Conservation (phyloP, 2,113 vertebrate species). For the Macaca nemestrina region DNA sequence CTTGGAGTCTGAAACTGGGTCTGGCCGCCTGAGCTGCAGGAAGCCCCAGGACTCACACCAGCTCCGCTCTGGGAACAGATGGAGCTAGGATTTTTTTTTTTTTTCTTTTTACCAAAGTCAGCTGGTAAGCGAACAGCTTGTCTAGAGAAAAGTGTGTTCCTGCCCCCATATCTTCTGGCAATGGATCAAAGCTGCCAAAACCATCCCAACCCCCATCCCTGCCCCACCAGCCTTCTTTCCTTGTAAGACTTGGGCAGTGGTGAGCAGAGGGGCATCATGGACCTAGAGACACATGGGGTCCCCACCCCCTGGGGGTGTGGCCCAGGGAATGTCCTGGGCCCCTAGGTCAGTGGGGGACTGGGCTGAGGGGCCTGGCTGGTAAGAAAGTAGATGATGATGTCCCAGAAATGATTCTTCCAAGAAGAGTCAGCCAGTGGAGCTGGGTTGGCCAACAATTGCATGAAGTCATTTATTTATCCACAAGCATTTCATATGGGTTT, state of each 20-base stretch:
- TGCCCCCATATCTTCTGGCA: conserved; percentile 59
- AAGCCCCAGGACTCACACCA: conserved; percentile 65
- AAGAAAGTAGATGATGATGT: fast-evolving
- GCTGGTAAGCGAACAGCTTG: conserved; percentile 83
- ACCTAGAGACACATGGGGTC: not conserved
- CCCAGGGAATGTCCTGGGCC: not conserved
- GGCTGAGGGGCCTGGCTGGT: not conserved
- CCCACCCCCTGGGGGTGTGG: fast-evolving
- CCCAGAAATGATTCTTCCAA: not conserved
- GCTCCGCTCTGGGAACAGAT: conserved; percentile 62
- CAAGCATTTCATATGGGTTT: fast-evolving
- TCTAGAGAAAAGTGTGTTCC: conserved; percentile 73
- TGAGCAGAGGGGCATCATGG: not conserved
- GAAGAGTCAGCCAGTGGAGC: not conserved
- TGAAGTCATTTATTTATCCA: not conserved
- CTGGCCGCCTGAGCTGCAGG: conserved; percentile 45
- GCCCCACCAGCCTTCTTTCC: conserved; percentile 17
- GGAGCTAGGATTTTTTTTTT: conserved; percentile 41
- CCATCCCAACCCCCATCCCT: not conserved
- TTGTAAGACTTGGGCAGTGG: not conserved
- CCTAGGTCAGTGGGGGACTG: fast-evolving
- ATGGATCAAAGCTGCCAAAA: conserved; percentile 48
- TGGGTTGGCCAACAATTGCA: fast-evolving
- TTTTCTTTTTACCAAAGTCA: conserved; percentile 65
- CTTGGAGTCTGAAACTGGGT: conserved; percentile 44